Base-by-base conservation (phyloP, 1,140 invertebrate species). In the Euwallacea similis region DNA sequence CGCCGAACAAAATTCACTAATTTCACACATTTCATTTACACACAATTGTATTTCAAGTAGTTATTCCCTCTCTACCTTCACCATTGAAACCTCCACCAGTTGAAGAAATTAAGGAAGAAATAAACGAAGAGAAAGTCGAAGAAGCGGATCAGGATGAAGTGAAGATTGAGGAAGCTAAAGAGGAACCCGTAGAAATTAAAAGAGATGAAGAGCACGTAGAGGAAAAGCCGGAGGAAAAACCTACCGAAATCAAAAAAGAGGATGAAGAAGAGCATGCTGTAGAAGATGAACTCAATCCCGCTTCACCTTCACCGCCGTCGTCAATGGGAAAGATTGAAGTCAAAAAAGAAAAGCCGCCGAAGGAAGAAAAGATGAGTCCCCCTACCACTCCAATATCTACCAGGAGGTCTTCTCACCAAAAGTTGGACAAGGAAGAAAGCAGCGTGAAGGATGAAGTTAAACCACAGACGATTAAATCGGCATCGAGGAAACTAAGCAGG, bases 401-500 rank as follows among this genome's bases (percentile, higher is more conserved):
- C 9, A 73, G 75, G 55, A 63, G 73, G 42, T 69, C 65, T 7
- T 72, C 67, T 0, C 64, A 74, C 8, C 68, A 73, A 11, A 73
- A 71, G 42, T 68, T 66, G 4, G 69, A 73, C 11, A 76, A 73
- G 44, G 73, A 74, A 13, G 74, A 76, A 8, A 63, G 63, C 1
- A 21, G 55, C 8, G 65, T 65, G 16, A 55, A 65, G 10, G 13
- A 21, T 4, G 69, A 71, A 13, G 7, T 47, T 7, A 72, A 70
- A 59, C 61, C 64, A 58, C 13, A 67, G 50, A 72, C 72, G 7
- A 71, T 68, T 76, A 85, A 76, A 76, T 86, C 77, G 78, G 88
- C 84, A 78, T 87, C 83, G 77, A 88, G 86, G 72, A 88, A 84
- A 56, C 79, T 86, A 81, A 81, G 90, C 93, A 93, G 2, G 84